phyloP scores from a whole-genome alignment of 2,888 invertebrate genomes.

The Drosophila anceps region DNA sequence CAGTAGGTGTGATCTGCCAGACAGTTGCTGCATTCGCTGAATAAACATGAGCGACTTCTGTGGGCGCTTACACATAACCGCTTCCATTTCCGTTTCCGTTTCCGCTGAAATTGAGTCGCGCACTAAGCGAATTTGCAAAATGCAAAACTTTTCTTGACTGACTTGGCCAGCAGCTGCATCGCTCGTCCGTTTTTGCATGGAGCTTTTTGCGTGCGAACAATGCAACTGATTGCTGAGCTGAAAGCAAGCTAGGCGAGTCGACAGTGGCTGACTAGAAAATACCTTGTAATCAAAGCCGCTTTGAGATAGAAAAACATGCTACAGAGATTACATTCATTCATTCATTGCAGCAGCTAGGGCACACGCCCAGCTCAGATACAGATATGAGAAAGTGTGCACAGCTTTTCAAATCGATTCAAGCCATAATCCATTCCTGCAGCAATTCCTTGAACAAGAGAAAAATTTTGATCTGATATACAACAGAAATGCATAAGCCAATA shows the following conservation, averaged over 20 bases:
- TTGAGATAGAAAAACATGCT: too few relatives aligned
- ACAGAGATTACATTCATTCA: too few relatives aligned
- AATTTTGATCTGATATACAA: neutral
- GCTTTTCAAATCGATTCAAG: too few relatives aligned
- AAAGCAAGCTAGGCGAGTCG: neutral
- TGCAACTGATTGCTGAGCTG: constrained; percentile 36
- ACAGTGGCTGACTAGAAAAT: neutral
- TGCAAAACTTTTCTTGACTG: constrained; percentile 47
- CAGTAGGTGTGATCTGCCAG: constrained; percentile 17
- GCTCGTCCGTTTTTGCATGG: constrained; percentile 8
- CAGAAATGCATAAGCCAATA: neutral
- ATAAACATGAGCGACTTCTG: constrained; percentile 69
- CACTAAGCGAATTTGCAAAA: constrained; percentile 42
- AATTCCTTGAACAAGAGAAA: neutral
- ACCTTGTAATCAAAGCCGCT: neutral
- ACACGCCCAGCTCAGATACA: too few relatives aligned
- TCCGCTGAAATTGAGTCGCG: constrained; percentile 64
- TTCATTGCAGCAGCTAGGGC: too few relatives aligned
- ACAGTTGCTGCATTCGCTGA: constrained; percentile 40
- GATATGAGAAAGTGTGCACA: too few relatives aligned
- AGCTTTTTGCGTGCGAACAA: constrained; percentile 30
- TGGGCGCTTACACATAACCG: constrained; percentile 48
- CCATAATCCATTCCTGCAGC: too few relatives aligned
- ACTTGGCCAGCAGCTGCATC: neutral
- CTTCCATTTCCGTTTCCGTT: constrained; percentile 33